Conservation (phyloP, 1,140 invertebrate genomes). For the Globodera rostochiensis region DNA sequence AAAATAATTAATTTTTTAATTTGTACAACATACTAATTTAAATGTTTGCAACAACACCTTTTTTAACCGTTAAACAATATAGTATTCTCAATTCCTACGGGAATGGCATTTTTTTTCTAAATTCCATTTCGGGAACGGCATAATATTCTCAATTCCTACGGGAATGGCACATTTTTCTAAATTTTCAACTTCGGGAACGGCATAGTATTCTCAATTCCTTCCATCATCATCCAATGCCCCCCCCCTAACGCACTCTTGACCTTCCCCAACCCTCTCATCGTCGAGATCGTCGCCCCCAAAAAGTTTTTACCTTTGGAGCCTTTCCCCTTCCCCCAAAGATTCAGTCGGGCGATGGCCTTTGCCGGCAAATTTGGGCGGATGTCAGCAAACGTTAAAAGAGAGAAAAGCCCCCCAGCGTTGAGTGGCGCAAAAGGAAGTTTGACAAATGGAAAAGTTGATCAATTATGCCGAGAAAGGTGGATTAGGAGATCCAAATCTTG, state of each 20-base stretch:
- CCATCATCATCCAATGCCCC: neutral
- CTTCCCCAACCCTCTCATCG: neutral
- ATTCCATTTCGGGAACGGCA: too few species aligned
- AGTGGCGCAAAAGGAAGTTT: neutral
- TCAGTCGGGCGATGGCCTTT: neutral
- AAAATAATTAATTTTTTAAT: too few species aligned
- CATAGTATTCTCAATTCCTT: neutral
- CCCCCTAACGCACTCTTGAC: neutral
- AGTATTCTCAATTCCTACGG: too few species aligned
- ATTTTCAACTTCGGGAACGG: too few species aligned
- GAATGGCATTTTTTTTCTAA: too few species aligned
- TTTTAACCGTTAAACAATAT: too few species aligned
- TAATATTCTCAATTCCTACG: too few species aligned
- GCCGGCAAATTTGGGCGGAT: neutral
- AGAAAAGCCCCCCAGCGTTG: neutral
- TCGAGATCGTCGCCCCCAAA: neutral
- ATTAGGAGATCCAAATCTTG: neutral
- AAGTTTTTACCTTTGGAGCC: neutral
- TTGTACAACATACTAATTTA: too few species aligned
- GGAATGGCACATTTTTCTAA: too few species aligned
- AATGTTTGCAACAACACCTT: too few species aligned
- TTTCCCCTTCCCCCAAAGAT: neutral
- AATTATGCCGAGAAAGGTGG: neutral
- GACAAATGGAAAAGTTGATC: slow-evolving; percentile 1
- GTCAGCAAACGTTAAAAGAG: neutral